Conservation (phyloP, 2,888 invertebrate genomes). For the Bellardia bayeri region DNA sequence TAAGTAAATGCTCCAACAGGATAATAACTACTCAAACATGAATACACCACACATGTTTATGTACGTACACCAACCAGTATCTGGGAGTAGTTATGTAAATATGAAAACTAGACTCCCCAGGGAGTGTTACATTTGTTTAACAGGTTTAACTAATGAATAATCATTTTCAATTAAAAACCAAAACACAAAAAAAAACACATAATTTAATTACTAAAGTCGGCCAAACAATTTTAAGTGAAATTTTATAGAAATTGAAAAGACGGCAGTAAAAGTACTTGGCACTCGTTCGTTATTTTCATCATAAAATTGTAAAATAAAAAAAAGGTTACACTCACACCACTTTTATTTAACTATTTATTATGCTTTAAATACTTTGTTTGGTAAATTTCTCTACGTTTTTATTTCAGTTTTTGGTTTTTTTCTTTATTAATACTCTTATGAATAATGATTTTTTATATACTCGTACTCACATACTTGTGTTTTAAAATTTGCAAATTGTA, state of each 20-base stretch:
- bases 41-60: background rate
- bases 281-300: conserved; percentile 33
- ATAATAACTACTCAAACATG: background rate
- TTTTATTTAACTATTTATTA: conserved; percentile 49
- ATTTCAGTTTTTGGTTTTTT: background rate
- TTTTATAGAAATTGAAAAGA: conserved; percentile 62
- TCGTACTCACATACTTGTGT: no score
- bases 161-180: conserved; percentile 57
- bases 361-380: conserved; percentile 40
- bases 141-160: conserved; percentile 57
- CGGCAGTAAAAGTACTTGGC: conserved; percentile 66
- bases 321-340: background rate
- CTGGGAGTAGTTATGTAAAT: background rate
- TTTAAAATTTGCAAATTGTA: background rate
- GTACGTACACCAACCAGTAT: background rate
- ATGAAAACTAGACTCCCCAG: conserved; percentile 25
- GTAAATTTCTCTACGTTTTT: conserved; percentile 61
- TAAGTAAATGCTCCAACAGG: conserved; percentile 25
- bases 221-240: conserved; percentile 65
- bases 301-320: conserved; percentile 31
- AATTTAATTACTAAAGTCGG: conserved; percentile 65
- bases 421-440: background rate
- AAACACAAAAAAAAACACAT: conserved; percentile 23
- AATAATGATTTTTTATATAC: conserved; percentile 12
- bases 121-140: conserved; percentile 52